Evolutionary conservation across 2,113 vertebrate genomes (phyloP).

Genomic region (Engraulis encrasicolus): DNA sequence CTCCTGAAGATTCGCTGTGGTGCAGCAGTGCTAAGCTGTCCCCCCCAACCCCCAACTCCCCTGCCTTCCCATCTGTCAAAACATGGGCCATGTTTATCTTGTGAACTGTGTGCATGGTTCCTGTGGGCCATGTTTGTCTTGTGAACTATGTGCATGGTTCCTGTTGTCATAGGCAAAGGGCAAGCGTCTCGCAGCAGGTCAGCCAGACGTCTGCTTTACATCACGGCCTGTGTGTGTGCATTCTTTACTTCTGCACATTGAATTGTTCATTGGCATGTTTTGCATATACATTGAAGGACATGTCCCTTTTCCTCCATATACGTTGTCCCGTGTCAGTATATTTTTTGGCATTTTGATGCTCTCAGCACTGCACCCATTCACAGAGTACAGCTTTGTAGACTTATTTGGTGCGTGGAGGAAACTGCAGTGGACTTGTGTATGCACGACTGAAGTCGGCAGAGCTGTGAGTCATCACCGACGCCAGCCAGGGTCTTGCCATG

Average conservation of each 20-base stretch:
- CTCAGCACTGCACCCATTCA: not conserved
- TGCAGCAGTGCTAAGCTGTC: not conserved
- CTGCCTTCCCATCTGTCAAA: not conserved
- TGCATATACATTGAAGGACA: not conserved
- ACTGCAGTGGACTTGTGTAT: not conserved
- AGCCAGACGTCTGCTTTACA: not conserved
- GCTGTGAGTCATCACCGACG: not conserved
- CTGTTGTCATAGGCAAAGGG: not conserved
- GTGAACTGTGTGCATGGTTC: not conserved
- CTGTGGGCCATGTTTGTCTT: not conserved
- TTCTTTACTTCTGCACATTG: not conserved
- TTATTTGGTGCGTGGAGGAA: not conserved
- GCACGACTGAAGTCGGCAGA: not conserved
- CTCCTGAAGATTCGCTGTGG: not conserved
- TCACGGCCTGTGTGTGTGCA: not conserved
- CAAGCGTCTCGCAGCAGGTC: too few species aligned
- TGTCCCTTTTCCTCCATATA: not conserved
- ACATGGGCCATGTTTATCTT: not conserved
- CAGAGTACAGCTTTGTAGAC: not conserved
- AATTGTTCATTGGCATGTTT: not conserved
- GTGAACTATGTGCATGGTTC: not conserved
- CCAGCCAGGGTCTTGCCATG: not conserved
- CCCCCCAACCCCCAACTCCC: too few species aligned
- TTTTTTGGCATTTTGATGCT: not conserved
- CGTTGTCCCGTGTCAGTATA: not conserved